Conservation (phyloP, 2,113 vertebrate species). For the Platanista minor region DNA sequence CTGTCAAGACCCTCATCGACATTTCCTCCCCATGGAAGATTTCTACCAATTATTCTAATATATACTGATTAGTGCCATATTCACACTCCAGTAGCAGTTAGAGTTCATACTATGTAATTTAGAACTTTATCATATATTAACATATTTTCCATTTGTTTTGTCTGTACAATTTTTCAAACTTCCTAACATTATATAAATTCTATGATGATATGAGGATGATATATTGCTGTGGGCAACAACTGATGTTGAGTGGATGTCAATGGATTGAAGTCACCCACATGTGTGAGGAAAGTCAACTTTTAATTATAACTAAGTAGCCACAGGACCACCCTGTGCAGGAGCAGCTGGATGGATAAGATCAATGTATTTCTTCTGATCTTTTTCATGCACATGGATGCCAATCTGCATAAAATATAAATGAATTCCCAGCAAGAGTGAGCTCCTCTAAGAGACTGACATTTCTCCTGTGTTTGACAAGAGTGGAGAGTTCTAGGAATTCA, state of each 20-base stretch:
- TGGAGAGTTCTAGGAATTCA: constrained; percentile 14
- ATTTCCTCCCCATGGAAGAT: neutral
- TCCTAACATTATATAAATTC: neutral
- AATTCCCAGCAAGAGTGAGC: constrained; percentile 24
- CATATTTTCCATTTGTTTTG: neutral
- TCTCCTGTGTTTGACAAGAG: neutral
- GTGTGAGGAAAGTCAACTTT: neutral
- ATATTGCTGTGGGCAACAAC: neutral
- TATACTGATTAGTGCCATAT: neutral
- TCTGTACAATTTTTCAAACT: neutral
- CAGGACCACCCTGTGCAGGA: neutral
- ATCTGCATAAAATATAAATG: constrained; percentile 63
- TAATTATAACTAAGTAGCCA: neutral
- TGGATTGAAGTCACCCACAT: neutral
- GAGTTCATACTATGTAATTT: neutral
- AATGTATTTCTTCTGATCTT: constrained; percentile 19
- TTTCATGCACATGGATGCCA: neutral
- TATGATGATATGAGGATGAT: neutral
- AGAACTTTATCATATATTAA: neutral
- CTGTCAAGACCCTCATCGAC: neutral
- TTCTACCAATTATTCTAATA: neutral
- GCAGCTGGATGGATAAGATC: neutral
- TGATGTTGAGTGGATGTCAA: neutral
- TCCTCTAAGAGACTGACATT: constrained; percentile 32
- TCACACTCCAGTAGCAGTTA: neutral